Evolutionary conservation across 2,888 invertebrate species (phyloP).

Genomic region (Sisyra terminalis): DNA sequence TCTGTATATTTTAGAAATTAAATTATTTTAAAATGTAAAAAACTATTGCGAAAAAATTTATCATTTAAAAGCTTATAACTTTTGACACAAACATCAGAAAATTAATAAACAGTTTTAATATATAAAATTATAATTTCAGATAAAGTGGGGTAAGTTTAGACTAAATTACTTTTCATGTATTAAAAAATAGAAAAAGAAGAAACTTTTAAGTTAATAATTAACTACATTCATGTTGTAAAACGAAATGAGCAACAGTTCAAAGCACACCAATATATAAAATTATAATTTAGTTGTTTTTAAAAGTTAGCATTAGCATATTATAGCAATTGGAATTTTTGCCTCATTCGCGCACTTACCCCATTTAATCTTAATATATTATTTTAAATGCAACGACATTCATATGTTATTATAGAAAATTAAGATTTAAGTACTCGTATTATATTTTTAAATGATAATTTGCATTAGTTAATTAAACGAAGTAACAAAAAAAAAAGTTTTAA

Average conservation of each 20-base stretch:
- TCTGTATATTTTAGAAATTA: slow-evolving; percentile 25
- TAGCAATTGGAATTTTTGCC: too few species aligned
- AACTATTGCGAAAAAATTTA: background rate
- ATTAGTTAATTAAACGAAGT: too few species aligned
- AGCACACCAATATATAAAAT: too few species aligned
- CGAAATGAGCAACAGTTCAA: background rate
- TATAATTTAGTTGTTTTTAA: too few species aligned
- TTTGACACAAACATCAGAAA: background rate
- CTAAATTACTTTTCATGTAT: background rate
- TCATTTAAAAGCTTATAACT: background rate
- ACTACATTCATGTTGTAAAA: background rate
- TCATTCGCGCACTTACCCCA: slow-evolving; percentile 4
- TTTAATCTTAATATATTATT: slow-evolving; percentile 12
- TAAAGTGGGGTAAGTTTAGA: background rate
- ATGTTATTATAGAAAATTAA: background rate
- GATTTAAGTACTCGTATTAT: background rate
- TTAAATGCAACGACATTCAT: background rate
- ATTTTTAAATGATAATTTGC: too few species aligned
- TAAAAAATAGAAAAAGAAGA: background rate
- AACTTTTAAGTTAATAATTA: background rate
- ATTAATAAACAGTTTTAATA: background rate
- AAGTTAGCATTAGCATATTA: too few species aligned
- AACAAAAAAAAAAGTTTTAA: too few species aligned
- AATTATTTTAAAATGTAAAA: background rate
- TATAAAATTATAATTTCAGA: background rate